phyloP scores from a whole-genome alignment of 2,113 vertebrate species.

The human region DNA sequence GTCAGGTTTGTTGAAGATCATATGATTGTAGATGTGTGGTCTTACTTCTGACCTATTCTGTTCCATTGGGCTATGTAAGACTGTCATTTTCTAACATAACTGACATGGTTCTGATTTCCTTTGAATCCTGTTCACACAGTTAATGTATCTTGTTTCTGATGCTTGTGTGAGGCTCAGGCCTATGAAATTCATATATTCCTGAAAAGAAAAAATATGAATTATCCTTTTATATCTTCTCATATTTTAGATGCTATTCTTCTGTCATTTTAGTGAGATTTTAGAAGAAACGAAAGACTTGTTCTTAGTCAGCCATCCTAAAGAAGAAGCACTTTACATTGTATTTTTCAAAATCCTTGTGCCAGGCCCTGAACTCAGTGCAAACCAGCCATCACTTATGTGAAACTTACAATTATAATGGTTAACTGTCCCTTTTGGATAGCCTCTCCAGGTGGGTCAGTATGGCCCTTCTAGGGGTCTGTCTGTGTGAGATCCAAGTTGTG shows the following conservation, averaged over 20 bases:
- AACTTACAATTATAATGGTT: neutral
- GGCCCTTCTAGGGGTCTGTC: neutral
- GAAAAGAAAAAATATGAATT: neutral
- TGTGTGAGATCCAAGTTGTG: neutral
- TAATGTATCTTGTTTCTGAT: conserved; percentile 6
- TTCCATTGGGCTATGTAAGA: neutral
- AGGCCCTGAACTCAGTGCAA: neutral
- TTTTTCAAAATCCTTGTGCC: neutral
- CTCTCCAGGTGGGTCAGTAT: neutral
- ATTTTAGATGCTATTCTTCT: neutral
- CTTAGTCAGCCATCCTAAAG: neutral
- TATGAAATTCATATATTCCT: conserved; percentile 22
- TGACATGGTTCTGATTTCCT: neutral
- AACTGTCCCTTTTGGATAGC: neutral
- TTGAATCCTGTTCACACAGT: neutral
- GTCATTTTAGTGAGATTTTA: neutral
- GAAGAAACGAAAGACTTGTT: neutral
- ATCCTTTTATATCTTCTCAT: neutral
- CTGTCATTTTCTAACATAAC: neutral
- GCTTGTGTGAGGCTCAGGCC: neutral
- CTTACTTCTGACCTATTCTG: too few relatives aligned
- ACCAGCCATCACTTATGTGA: neutral
- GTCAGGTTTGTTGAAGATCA: too few relatives aligned
- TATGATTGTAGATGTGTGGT: too few relatives aligned
- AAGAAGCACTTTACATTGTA: neutral